Evolutionary conservation across 2,113 vertebrate species (phyloP), one percentile per base, ranked within the genome.

Genomic region (Oreotrochilus melanogaster): DNA sequence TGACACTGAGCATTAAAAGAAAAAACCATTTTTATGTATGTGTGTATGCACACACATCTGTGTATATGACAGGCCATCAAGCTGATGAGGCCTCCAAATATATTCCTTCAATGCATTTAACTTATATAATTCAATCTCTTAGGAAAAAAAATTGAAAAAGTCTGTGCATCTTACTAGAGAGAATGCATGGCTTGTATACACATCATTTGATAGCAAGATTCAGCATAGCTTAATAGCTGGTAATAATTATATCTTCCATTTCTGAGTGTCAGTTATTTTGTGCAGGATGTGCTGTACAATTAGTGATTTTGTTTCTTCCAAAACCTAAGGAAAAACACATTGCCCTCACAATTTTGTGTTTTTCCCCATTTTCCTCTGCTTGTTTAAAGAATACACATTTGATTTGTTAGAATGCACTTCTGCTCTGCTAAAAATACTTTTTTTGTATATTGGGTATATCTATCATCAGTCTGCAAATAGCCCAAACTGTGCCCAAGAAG

Each of bases 401-500:
- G 47, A 56, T 89, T 84, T 62, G 12, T 86, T 33, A 84, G 61
- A 56, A 66, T 5, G 43, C 24, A 27, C 15, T 78, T 71, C 53
- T 89, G 51, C n/a, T 57, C n/a, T 37, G 45, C 86, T 58, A 25
- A 12, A 1, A 39, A 79, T 48, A 56, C 43, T 54, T 72, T 24
- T 21, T 0, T 0, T 70, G 78, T 62, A 47, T 15, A 19, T 33
- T 33, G 47, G 42, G n/a, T 86, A 45, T 82, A 43, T 37, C 67
- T 81, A 6, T 47, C 76, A 61, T 78, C 33, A 65, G 90, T 82
- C 92, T 96, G 92, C 79, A 96, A 96, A 88, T 42, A 81, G 85
- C 92, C 74, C 67, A 74, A 82, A 65, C 57, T 92, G 84, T 90
- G 73, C 82, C 86, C 94, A 76, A 90, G 71, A 78, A 88, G 91